These are phyloP conservation scores for Cichlasoma orientale DNA, from an alignment of 2,797 vertebrate genomes.

Conservation along the genomic window DNA sequence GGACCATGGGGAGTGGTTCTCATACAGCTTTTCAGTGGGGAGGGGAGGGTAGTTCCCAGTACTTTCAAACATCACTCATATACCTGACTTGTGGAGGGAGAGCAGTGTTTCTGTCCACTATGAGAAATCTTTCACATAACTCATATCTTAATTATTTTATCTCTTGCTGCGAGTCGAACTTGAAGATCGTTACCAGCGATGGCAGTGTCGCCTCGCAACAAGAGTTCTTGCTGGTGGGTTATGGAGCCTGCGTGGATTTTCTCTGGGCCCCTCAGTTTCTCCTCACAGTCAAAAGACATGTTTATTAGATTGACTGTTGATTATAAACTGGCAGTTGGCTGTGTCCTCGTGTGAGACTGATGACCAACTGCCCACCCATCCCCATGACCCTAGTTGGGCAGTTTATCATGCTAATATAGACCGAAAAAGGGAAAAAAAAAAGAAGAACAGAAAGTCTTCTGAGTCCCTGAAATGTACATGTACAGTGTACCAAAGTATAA, in stretches of 20 bases:
- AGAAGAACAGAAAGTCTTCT: not conserved
- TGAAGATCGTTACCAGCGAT: not conserved
- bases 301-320: not conserved
- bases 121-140: not conserved
- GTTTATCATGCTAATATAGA: not conserved
- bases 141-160: not conserved
- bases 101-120: not conserved
- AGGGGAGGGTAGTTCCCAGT: slow-evolving; percentile 15
- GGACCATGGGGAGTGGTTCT: slow-evolving; percentile 22
- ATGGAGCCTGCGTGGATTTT: not conserved
- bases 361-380: not conserved
- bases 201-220: not conserved
- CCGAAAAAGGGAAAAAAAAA: not conserved
- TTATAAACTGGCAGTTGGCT: not conserved
- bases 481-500: not conserved
- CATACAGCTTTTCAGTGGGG: slow-evolving; percentile 20
- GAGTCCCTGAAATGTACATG: not conserved
- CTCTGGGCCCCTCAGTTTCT: not conserved
- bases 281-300: not conserved
- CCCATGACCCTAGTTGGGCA: not conserved
- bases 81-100: not conserved
- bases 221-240: not conserved
- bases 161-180: too few species aligned
- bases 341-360: too few species aligned
- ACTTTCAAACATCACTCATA: slow-evolving; percentile 51